phyloP scores from a whole-genome alignment of 2,113 vertebrate species.

The Alligator mississippiensis region DNA sequence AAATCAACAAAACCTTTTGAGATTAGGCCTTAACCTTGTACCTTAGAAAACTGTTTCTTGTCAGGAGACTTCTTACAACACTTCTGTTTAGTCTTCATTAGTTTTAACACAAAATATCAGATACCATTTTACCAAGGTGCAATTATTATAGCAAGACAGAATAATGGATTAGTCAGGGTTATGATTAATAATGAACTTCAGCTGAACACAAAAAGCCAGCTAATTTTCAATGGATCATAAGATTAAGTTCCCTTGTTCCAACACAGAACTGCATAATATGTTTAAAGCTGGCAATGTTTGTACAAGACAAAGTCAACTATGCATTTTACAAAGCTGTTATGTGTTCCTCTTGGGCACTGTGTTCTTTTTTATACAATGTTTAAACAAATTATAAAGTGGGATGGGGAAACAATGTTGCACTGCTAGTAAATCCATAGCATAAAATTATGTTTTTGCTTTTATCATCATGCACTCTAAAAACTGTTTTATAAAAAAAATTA shows the following conservation, averaged over 20 bases:
- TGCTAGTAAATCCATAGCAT: constrained; percentile 18
- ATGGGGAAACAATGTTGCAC: neutral
- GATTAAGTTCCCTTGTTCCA: neutral
- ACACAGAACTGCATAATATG: neutral
- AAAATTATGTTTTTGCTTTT: constrained; percentile 26
- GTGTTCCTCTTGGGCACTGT: neutral
- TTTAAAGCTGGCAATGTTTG: constrained; percentile 43
- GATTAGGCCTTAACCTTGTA: constrained; percentile 50
- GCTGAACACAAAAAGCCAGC: neutral
- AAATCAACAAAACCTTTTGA: constrained; percentile 45
- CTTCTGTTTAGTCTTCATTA: constrained; percentile 34
- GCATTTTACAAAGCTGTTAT: neutral
- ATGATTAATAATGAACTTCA: neutral
- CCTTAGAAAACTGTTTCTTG: neutral
- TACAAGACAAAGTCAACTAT: constrained; percentile 56
- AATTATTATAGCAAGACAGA: constrained; percentile 22
- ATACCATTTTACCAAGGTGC: neutral
- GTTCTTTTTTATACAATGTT: neutral
- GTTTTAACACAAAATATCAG: constrained; percentile 40
- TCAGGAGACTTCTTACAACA: constrained; percentile 56
- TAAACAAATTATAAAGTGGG: constrained; percentile 2
- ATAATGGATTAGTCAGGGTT: neutral
- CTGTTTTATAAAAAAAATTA: constrained; percentile 38
- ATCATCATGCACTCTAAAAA: constrained; percentile 53
- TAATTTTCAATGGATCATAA: constrained; percentile 17